Evolutionary conservation across 2,888 invertebrate genomes (phyloP), one percentile per base, ranked within the genome.

Genomic region (Apocheima hispidaria): DNA sequence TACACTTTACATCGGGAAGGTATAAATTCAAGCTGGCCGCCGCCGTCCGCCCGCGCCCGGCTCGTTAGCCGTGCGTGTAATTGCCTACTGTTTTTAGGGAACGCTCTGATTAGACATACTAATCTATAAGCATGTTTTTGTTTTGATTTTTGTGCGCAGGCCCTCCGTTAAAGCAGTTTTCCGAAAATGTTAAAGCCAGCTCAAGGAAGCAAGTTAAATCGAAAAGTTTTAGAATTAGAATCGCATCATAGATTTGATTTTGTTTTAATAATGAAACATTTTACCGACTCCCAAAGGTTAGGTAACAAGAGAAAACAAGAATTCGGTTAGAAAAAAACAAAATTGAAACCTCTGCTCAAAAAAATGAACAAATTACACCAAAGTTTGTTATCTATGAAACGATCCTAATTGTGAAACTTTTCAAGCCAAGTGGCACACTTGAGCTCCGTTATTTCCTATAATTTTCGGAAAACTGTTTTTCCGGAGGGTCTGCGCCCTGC

Each of bases 51-150:
- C 77, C 74, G 59, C 53, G 55, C 51, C 63, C 35, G 58, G 76
- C 78, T 81, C 83, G 83, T 83, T 84, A 84, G 79, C 84, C 83
- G 80, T 83, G 84, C 84, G 84, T 84, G 84, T 86, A 86, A 86
- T 86, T 86, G 83, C 78, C 79, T 78, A 79, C 82, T 82, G 83
- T 83, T 86, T 82, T 83, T 79, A 78, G 79, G 75, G 77, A 73
- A 72, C 75, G 78, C 79, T 84, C 78, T 83, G 81, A 84, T 84
- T 84, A 81, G 78, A 75, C 71, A 74, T 74, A 69, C 61, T 28
- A 51, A 65, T 68, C 65, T 62, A 59, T 69, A 63, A 63, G 38
- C 54, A 60, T 48, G 48, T 46, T 58, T 58, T 56, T 65, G 52
- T 61, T 65, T 60, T 56, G 48, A 61, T 64, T 58, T 54, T 10